phyloP scores from a whole-genome alignment of 1,140 invertebrate species.

The Danaus plexippus region DNA sequence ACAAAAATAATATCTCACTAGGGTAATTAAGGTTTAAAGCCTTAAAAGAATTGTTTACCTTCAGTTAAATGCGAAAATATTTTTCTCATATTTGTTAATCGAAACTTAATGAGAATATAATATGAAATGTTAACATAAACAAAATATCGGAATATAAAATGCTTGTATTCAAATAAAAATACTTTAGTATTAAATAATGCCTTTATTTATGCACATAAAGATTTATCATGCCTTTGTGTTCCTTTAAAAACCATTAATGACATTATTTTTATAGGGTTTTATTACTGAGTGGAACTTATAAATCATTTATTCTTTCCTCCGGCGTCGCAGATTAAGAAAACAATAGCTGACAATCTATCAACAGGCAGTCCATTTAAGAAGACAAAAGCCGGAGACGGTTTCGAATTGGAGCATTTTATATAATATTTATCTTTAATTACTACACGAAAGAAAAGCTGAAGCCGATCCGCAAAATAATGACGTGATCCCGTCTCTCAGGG shows the following conservation, averaged over 20 bases:
- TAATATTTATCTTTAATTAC: constrained; percentile 72
- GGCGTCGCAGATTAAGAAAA: constrained; percentile 61
- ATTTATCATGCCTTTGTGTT: too few species aligned
- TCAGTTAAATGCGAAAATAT: too few species aligned
- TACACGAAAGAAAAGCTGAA: constrained; percentile 52
- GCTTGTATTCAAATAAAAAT: too few species aligned
- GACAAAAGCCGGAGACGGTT: constrained; percentile 58
- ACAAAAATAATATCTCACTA: too few species aligned
- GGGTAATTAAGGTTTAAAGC: too few species aligned
- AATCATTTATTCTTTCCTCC: constrained; percentile 65
- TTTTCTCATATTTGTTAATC: too few species aligned
- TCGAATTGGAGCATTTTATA: constrained; percentile 64
- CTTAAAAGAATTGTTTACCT: too few species aligned
- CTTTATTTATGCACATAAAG: too few species aligned
- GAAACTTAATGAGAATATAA: too few species aligned
- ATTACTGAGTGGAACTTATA: constrained; percentile 42
- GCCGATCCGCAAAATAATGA: constrained; percentile 57
- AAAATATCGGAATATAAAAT: too few species aligned
- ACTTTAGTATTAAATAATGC: too few species aligned
- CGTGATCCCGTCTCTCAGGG: constrained; percentile 49
- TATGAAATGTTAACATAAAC: too few species aligned
- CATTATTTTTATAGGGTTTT: constrained; percentile 17
- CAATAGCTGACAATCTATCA: constrained; percentile 67
- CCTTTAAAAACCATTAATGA: constrained; percentile 5
- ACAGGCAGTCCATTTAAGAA: constrained; percentile 59